Conservation (phyloP, 2,113 vertebrate genomes). For the Perca flavescens region DNA sequence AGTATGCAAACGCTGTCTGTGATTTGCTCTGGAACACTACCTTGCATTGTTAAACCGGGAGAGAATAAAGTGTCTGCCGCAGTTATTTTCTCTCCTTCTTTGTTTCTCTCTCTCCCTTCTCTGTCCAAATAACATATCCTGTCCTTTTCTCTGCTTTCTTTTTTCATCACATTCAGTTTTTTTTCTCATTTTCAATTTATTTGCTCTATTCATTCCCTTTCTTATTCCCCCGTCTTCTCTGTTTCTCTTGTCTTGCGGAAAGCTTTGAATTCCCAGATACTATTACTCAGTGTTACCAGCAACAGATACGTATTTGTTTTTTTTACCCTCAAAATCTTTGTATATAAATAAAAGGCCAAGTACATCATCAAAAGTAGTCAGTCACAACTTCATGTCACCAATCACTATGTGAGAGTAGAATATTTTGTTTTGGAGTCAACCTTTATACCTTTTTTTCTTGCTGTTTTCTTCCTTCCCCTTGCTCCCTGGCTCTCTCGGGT, state of each 20-base stretch:
- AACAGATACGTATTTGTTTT: background rate
- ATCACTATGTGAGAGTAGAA: slow-evolving; percentile 8
- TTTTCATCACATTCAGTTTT: slow-evolving; percentile 17
- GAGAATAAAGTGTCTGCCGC: slow-evolving; percentile 51
- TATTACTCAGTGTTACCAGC: slow-evolving; percentile 6
- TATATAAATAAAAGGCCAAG: background rate
- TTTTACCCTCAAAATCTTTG: background rate
- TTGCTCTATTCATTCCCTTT: slow-evolving; percentile 22
- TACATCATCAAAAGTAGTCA: slow-evolving; percentile 5
- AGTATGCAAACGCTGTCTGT: slow-evolving; percentile 66
- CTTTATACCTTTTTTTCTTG: background rate
- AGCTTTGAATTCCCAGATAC: slow-evolving; percentile 17
- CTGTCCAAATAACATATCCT: slow-evolving; percentile 38
- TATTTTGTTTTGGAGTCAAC: slow-evolving; percentile 26
- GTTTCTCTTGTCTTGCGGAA: slow-evolving; percentile 15
- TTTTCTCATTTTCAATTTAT: slow-evolving; percentile 34
- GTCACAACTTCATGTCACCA: background rate
- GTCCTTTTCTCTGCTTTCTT: slow-evolving; percentile 12
- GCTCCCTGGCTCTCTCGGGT: slow-evolving; percentile 25
- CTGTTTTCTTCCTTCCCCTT: background rate
- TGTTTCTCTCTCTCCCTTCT: slow-evolving; percentile 22
- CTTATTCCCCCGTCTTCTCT: background rate
- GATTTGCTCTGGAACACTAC: slow-evolving; percentile 58
- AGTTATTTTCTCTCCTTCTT: slow-evolving; percentile 44
- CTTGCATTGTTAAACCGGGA: slow-evolving; percentile 56